Evolutionary conservation across 2,888 invertebrate species (phyloP).

Genomic region (Lepidochitona cinerea): DNA sequence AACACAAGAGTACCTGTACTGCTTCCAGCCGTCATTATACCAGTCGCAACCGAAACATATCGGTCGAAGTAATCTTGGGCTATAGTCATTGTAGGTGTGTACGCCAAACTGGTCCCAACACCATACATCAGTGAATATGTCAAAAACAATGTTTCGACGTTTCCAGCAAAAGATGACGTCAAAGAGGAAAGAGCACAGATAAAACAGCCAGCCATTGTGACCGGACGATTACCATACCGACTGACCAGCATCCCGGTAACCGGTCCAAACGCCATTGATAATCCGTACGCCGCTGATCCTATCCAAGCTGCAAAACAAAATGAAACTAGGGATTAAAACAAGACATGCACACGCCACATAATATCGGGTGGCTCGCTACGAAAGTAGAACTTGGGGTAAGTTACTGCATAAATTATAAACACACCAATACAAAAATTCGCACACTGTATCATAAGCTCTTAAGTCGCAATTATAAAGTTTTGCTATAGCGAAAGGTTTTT

Average conservation of each 20-base stretch:
- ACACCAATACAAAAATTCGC: too few relatives aligned
- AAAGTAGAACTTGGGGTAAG: too few relatives aligned
- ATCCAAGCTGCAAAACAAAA: conserved; percentile 53
- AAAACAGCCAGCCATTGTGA: conserved; percentile 45
- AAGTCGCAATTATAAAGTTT: too few relatives aligned
- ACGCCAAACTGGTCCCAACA: conserved; percentile 52
- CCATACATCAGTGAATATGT: conserved; percentile 57
- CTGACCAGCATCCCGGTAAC: conserved; percentile 44
- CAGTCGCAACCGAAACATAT: conserved; percentile 52
- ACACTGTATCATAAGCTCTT: too few relatives aligned
- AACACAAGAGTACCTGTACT: conserved; percentile 55
- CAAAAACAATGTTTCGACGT: conserved; percentile 41
- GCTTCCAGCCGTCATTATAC: conserved; percentile 55
- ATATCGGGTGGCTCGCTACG: too few relatives aligned
- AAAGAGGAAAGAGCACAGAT: conserved; percentile 49
- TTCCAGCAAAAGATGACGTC: conserved; percentile 46
- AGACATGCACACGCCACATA: too few relatives aligned
- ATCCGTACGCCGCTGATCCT: conserved; percentile 54
- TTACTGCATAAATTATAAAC: too few relatives aligned
- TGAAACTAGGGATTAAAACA: not conserved
- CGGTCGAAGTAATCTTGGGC: conserved; percentile 56
- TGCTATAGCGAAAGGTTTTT: too few relatives aligned
- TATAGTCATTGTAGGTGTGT: conserved; percentile 55
- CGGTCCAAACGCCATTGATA: conserved; percentile 56
- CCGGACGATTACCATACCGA: conserved; percentile 41